Conservation (phyloP, 2,888 invertebrate genomes). For the Dryobotodes eremita region DNA sequence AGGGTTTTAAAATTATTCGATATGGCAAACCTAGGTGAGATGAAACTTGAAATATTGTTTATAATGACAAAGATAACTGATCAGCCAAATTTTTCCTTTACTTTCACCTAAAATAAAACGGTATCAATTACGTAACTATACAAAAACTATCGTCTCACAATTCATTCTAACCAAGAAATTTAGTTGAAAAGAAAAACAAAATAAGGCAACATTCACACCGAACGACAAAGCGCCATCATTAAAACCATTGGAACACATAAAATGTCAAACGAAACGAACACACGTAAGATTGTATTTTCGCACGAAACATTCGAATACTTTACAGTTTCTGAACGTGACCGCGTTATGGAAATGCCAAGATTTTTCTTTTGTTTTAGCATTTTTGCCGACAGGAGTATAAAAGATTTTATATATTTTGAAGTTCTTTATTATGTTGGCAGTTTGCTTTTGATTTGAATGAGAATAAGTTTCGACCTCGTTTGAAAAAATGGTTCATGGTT, state of each 20-base stretch:
- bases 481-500: neutral
- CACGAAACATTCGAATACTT: constrained; percentile 72
- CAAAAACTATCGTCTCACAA: neutral
- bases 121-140: neutral
- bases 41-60: neutral
- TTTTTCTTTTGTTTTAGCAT: constrained; percentile 41
- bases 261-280: constrained; percentile 55
- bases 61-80: neutral
- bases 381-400: constrained; percentile 23
- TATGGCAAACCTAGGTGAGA: no score
- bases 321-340: constrained; percentile 67
- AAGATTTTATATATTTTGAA: constrained; percentile 28
- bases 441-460: constrained; percentile 10
- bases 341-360: constrained; percentile 35
- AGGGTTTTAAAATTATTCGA: neutral
- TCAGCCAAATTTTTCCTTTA: neutral
- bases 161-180: neutral
- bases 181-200: constrained; percentile 4
- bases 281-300: constrained; percentile 64
- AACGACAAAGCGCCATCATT: constrained; percentile 43
- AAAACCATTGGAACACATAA: constrained; percentile 60
- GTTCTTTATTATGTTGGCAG: neutral
- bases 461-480: neutral
- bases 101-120: neutral
- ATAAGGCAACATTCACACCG: constrained; percentile 22